phyloP scores from a whole-genome alignment of 2,113 vertebrate species.

The Azemiops feae region DNA sequence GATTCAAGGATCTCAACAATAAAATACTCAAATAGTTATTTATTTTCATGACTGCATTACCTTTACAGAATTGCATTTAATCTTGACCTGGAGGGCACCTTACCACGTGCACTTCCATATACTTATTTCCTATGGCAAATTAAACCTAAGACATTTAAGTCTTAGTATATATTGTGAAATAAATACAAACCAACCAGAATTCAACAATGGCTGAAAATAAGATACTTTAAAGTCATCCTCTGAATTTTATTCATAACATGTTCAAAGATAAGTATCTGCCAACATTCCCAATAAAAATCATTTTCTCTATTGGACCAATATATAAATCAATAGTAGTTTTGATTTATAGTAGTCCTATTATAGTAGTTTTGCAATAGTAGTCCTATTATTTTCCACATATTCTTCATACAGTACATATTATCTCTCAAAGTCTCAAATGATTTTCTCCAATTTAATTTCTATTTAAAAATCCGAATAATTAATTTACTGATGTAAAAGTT shows the following conservation, averaged over 20 bases:
- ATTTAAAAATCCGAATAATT: background rate
- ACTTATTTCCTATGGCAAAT: conserved; percentile 18
- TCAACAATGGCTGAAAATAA: background rate
- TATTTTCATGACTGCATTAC: background rate
- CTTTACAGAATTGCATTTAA: background rate
- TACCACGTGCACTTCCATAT: background rate
- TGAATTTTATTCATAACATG: background rate
- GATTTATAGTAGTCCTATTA: too few relatives aligned
- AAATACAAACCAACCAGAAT: background rate
- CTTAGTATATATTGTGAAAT: background rate
- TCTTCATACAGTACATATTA: background rate
- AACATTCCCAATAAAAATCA: background rate
- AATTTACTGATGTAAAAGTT: background rate
- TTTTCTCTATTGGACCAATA: background rate
- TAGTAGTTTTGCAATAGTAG: background rate
- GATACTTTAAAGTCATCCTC: background rate
- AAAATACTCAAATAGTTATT: background rate
- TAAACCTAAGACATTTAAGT: background rate
- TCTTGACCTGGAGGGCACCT: background rate
- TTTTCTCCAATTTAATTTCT: background rate
- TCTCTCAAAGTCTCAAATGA: background rate
- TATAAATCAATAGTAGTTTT: too few relatives aligned
- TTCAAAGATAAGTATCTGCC: background rate
- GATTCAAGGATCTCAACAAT: conserved; percentile 2
- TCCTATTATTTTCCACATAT: too few relatives aligned